phyloP scores from a whole-genome alignment of 2,797 vertebrate genomes.

The Peromyscus nudipes region DNA sequence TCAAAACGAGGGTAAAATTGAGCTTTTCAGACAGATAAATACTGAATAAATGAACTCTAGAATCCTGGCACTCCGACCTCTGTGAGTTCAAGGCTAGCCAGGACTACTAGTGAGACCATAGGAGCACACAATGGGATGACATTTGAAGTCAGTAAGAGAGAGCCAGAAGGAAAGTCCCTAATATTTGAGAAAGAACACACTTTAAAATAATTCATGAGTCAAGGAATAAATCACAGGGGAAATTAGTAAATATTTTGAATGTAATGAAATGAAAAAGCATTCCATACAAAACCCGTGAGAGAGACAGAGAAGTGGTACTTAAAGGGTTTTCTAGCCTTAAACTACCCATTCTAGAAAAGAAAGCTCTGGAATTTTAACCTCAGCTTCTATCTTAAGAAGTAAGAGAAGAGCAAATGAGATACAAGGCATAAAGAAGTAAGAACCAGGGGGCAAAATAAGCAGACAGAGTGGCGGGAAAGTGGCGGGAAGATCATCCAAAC shows the following conservation, averaged over 20 bases:
- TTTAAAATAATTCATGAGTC: constrained; percentile 36
- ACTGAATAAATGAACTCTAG: not conserved
- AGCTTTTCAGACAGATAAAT: not conserved
- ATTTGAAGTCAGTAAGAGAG: not conserved
- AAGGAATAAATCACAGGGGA: constrained; percentile 25
- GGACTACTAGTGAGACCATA: not conserved
- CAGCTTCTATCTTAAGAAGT: not conserved
- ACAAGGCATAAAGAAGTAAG: not conserved
- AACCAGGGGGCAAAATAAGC: not conserved
- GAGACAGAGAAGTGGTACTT: not conserved
- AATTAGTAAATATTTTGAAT: constrained; percentile 58
- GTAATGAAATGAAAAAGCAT: constrained; percentile 30
- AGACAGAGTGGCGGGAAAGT: not conserved
- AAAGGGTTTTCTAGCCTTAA: constrained; percentile 31
- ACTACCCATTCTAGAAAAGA: constrained; percentile 21
- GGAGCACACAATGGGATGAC: not conserved
- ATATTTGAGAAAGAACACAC: not conserved
- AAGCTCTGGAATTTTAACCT: not conserved
- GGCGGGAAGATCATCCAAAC: not conserved
- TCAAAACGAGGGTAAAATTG: not conserved
- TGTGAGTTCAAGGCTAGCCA: not conserved
- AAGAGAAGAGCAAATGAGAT: constrained; percentile 8
- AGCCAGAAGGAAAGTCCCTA: constrained; percentile 7
- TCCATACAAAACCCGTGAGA: not conserved
- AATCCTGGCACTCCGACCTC: not conserved